Evolutionary conservation across 92 coral and sea anemone genomes (phyloP), one percentile per base, ranked within the genome.

Genomic region (Meandrina meandrites): DNA sequence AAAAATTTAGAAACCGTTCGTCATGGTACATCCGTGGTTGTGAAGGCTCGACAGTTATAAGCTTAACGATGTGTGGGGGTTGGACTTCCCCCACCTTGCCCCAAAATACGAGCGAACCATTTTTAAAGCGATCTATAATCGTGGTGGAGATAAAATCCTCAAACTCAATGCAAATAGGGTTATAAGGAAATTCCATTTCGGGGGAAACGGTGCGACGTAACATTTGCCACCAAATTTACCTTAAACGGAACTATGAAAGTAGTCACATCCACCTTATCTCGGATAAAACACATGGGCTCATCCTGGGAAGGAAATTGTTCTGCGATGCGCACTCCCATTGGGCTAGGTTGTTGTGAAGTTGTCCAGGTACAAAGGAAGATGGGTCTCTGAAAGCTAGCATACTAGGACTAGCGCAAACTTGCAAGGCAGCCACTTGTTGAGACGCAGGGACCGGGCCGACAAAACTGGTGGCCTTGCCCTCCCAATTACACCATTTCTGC

Each of bases 1-100:
- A 93, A 21, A 90, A 81, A 32, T 93, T 91, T 6, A 83, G 89
- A 31, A 90, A 90, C 69, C 93, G 16, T 69, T 88, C 91, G 56
- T 93, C 91, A 76, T 88, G 92, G 92, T 92, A 93, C 96, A 93
- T 88, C 8, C 90, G 75, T 3, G 92, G 96, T 82, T 90, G 90
- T 0, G 92, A 58, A 12, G 92, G 86, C 81, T 93, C 93, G 16
- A 93, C 74, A n/a, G 93, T 88, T 36, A 93, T 84, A 17, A 91
- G 91, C 88, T 87, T 84, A 53, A 90, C 93, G 79, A 90, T 27
- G 48, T 93, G 91, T 3, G 96, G 92, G 12, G 96, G 93, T 60
- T 78, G 57, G 60, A 88, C 89, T 18, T 90, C 70, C 54, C 86
- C 92, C 58, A 89, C 91, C 18, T 75, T 35, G 5, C 93, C 96